Evolutionary conservation across 2,888 invertebrate species (phyloP).

Genomic region (Cinara cedri): DNA sequence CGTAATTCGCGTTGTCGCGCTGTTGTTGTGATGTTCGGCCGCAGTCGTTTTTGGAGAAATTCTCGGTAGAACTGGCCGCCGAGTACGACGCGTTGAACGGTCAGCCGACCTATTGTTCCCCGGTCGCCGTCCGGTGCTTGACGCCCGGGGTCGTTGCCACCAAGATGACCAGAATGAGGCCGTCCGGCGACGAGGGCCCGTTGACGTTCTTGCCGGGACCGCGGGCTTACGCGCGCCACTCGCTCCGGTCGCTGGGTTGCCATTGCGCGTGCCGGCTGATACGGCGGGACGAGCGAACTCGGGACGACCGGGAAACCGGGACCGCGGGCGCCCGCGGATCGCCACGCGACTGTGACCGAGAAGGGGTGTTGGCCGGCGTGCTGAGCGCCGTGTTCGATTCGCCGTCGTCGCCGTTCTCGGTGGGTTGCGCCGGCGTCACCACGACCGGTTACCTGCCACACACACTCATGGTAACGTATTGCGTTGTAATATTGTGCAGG

Average conservation of each 20-base stretch:
- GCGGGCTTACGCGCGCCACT: background rate
- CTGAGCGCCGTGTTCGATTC: slow-evolving; percentile 9
- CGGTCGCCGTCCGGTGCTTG: slow-evolving; percentile 80
- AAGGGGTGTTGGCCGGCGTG: background rate
- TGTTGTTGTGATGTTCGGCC: slow-evolving; percentile 59
- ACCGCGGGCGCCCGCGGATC: background rate
- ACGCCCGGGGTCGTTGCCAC: slow-evolving; percentile 89
- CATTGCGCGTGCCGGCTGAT: background rate
- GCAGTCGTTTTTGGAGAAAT: slow-evolving; percentile 82
- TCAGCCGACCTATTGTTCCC: slow-evolving; percentile 64
- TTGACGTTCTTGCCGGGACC: background rate
- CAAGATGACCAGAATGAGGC: slow-evolving; percentile 83
- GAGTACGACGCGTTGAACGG: slow-evolving; percentile 76
- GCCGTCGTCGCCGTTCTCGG: slow-evolving; percentile 12
- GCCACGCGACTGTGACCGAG: too few relatives aligned
- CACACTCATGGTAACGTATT: slow-evolving; percentile 10
- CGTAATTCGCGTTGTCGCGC: too few relatives aligned
- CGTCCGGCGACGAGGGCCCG: background rate
- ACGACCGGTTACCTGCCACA: slow-evolving; percentile 21
- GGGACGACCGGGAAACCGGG: too few relatives aligned
- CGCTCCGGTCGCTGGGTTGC: slow-evolving; percentile 21
- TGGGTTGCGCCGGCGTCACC: background rate
- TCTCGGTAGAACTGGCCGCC: slow-evolving; percentile 76
- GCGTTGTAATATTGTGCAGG: too few relatives aligned
- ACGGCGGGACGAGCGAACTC: background rate